A percentile compares a stretch with the other conserved stretches of the same genome.
These are phyloP conservation scores for Bombus difficillimus DNA, from an alignment of 1,140 invertebrate genomes.

Conservation along the genomic window DNA sequence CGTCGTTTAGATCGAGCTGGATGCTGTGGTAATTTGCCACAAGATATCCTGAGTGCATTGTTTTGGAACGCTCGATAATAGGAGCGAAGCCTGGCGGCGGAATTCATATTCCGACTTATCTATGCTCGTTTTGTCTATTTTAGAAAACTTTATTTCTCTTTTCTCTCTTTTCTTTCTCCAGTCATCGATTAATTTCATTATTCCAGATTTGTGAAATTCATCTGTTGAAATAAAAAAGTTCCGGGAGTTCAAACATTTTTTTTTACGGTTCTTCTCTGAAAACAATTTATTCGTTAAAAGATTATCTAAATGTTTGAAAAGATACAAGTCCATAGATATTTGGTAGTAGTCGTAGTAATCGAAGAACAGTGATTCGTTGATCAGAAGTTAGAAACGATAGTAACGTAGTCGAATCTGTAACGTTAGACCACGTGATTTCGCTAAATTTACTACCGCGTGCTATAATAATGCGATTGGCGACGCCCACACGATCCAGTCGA, in stretches of 20 bases:
- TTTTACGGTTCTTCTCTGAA: no score
- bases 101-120: not conserved
- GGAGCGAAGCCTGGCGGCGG: not conserved
- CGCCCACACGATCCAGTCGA: constrained; percentile 62
- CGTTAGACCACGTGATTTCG: constrained; percentile 37
- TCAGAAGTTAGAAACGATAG: not conserved
- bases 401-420: constrained; percentile 2
- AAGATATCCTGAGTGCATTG: constrained; percentile 19
- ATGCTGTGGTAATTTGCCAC: constrained; percentile 33
- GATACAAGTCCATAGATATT: no score
- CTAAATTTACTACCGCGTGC: constrained; percentile 55
- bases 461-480: constrained; percentile 66
- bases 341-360: no score
- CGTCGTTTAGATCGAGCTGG: constrained; percentile 35
- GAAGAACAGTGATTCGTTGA: not conserved
- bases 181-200: not conserved
- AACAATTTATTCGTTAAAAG: no score
- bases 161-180: not conserved
- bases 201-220: no score
- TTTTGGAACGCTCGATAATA: constrained; percentile 14
- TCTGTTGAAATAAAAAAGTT: no score
- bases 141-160: not conserved
- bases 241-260: not conserved
- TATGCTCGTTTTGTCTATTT: not conserved
- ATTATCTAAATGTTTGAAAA: not conserved